phyloP scores from a whole-genome alignment of 2,113 vertebrate genomes.

The Diadophis punctatus region DNA sequence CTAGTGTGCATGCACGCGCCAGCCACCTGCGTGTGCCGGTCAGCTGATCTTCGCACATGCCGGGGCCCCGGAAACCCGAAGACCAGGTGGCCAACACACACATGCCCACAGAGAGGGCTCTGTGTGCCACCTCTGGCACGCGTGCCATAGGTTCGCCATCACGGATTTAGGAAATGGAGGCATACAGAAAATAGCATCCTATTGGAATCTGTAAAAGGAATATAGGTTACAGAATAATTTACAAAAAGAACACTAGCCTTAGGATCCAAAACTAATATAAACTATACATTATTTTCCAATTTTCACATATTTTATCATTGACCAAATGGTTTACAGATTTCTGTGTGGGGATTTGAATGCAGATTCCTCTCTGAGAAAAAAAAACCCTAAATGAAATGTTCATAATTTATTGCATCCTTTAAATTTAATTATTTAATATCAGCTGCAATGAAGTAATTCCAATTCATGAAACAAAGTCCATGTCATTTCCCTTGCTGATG shows the following conservation, averaged over 20 bases:
- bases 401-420: neutral
- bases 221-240: neutral
- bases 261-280: neutral
- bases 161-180: neutral
- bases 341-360: neutral
- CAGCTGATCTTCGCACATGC: too few species aligned
- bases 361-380: neutral
- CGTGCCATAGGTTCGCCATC: too few species aligned
- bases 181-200: neutral
- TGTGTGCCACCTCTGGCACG: too few species aligned
- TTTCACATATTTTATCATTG: neutral
- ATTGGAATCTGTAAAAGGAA: neutral
- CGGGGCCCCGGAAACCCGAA: too few species aligned
- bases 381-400: neutral
- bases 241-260: neutral
- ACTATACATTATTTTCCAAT: neutral
- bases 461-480: neutral
- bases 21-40: too few species aligned
- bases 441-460: neutral
- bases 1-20: too few species aligned
- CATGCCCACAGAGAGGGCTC: too few species aligned
- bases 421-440: neutral
- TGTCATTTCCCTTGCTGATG: neutral
- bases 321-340: neutral
- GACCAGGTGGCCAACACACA: too few species aligned